Evolutionary conservation across 2,113 vertebrate species (phyloP), one percentile per base, ranked within the genome.

Genomic region (Sminthopsis crassicaudata): DNA sequence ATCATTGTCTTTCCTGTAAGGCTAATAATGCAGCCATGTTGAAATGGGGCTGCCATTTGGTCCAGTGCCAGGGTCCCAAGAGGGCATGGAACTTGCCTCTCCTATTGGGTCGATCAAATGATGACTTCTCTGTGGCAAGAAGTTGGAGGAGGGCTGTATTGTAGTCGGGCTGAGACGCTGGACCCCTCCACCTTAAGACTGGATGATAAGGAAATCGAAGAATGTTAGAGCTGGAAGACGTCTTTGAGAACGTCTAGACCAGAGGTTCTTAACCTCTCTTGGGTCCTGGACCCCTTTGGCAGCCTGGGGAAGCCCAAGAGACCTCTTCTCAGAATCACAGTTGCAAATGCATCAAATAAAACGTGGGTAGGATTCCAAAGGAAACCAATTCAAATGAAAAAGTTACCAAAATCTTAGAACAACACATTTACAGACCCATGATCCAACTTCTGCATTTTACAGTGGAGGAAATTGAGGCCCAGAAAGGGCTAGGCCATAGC

Each of bases 151-250:
- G 6, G 11, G 10, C 12, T n/a, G 1, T 76, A n/a, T 6, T 4
- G 0, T n/a, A 76, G 60, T 19, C 4, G 16, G 60, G 36, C 60
- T 19, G 12, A 14, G 60, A 19, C 0, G 60, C 60, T 76, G 36
- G 60, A 12, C 30, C 57, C 57, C 27, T 67, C 57, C 30, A 67
- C 57, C 57, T 36, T 67, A 36, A 30, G 36, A 36, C 60, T 76
- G 60, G 60, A n/a, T 14, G n/a, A n/a, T n/a, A 76, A 76, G 16
- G 95, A 27, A 52, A 42, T 90, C 27, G 52, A 0, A 60, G 48
- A 90, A 92, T 91, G 53, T 93, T 55, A 96, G 10, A 14, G 42
- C 91, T 93, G n/a, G 27, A 57, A 92, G 46, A 91, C 94, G n/a
- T n/a, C 36, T n/a, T 76, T 19, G 36, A 76, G 60, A 67, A 30